Base-by-base conservation (phyloP, 2,113 vertebrate species). In the Triplophysa siluroides region DNA sequence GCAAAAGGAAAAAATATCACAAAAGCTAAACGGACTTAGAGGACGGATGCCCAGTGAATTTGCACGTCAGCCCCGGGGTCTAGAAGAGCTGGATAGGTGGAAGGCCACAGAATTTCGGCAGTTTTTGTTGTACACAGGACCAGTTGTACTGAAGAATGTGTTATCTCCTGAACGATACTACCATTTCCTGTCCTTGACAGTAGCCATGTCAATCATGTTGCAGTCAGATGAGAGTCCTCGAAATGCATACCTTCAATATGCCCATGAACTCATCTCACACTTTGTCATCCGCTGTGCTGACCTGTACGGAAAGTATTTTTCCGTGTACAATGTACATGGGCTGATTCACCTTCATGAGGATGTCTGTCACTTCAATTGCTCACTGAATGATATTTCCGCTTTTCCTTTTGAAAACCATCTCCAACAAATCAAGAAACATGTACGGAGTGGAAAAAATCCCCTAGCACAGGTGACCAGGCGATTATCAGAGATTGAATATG, bases 331-430 rank as follows among this genome's bases (percentile, higher is more conserved):
- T 73, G 80, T 84, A 70, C 80, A 84, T 29, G 70, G 76, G 69
- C 80, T 84, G 23, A 79, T 63, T 72, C 79, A 81, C 65, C 76
- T 81, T 29, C 56, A 79, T 61, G 80, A 67, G 16, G 62, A 78
- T 68, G 64, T 19, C 33, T 43, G 41, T 1, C 60, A 72, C 76
- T 79, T 82, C 47, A 84, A 79, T 47, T 79, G 79, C 68, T 79
- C 79, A n/a, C 58, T 80, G 23, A 80, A 80, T 80, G 47, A 80
- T 38, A 61, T 81, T 63, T 82, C 76, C 7, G 7, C 50, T 78
- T 82, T 82, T 50, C 81, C 78, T 14, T 62, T 80, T 83, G 75
- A 82, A 78, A 85, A 81, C 64, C 73, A 81, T 65, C 81, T 78
- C 8, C 66, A 78, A 66, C 16, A 72, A 71, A 58, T 83, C 4